These are phyloP conservation scores for Subanguina moxae DNA, from an alignment of 1,140 invertebrate genomes.

Conservation along the genomic window DNA sequence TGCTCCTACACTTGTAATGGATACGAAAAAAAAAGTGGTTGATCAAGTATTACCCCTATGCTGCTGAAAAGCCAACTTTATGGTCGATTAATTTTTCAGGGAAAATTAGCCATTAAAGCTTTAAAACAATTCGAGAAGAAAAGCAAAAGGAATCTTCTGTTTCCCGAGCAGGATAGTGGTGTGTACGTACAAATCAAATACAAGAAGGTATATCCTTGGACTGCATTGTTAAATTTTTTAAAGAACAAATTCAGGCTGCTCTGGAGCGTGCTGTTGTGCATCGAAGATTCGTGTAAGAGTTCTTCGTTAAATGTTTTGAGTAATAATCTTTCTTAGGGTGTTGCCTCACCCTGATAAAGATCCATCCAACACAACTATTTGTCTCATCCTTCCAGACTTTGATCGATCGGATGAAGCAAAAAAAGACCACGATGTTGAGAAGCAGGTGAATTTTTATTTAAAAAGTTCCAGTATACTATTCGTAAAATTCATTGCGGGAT, in stretches of 20 bases:
- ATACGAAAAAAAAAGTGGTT: too few species aligned
- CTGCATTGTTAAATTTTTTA: too few species aligned
- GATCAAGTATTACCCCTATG: background rate
- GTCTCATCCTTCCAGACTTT: slow-evolving; percentile 43
- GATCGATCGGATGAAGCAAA: slow-evolving; percentile 28
- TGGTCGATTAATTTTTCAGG: slow-evolving; percentile 34
- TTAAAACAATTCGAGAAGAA: slow-evolving; percentile 24
- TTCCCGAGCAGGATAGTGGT: slow-evolving; percentile 20
- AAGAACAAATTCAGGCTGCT: background rate
- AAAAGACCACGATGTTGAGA: slow-evolving; percentile 43
- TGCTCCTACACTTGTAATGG: too few species aligned
- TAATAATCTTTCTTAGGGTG: slow-evolving; percentile 24
- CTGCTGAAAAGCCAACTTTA: background rate
- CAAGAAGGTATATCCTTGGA: slow-evolving; percentile 8
- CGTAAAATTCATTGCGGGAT: too few species aligned
- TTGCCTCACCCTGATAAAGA: slow-evolving; percentile 32
- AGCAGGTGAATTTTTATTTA: slow-evolving; percentile 8
- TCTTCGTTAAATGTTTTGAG: background rate
- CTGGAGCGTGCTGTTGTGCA: slow-evolving; percentile 1
- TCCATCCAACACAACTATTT: slow-evolving; percentile 36
- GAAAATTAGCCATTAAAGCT: slow-evolving; percentile 7
- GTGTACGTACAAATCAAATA: slow-evolving; percentile 27
- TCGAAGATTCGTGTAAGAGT: slow-evolving; percentile 34
- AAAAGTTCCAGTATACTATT: too few species aligned
- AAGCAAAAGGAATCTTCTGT: slow-evolving; percentile 27